These are phyloP conservation scores for Aphaenogaster ashmeadi DNA, from an alignment of 1,140 invertebrate genomes.

Conservation along the genomic window DNA sequence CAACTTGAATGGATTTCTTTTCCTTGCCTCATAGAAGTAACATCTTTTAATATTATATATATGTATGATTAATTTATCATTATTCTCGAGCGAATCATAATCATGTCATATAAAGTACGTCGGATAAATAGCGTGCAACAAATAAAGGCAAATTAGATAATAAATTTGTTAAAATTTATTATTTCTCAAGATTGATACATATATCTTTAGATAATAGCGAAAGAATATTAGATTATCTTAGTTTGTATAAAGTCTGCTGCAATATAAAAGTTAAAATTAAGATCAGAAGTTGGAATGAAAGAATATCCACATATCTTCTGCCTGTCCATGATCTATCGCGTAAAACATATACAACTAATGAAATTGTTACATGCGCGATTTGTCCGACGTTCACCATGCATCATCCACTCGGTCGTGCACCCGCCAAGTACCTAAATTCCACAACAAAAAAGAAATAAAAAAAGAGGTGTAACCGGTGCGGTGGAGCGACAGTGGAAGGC, in stretches of 20 bases:
- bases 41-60: constrained; percentile 9
- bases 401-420: constrained; percentile 58
- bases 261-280: constrained; percentile 2
- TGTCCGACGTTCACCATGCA: constrained; percentile 27
- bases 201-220: neutral
- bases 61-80: constrained; percentile 18
- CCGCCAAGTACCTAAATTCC: constrained; percentile 62
- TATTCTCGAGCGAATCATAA: constrained; percentile 38
- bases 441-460: neutral
- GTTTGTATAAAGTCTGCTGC: neutral
- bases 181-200: neutral
- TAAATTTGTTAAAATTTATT: neutral
- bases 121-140: constrained; percentile 4
- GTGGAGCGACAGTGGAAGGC: constrained; percentile 45
- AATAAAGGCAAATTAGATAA: neutral
- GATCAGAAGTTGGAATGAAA: neutral
- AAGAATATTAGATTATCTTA: neutral
- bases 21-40: neutral
- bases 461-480: constrained; percentile 63
- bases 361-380: constrained; percentile 4
- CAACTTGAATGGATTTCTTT: constrained; percentile 4
- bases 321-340: neutral
- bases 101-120: constrained; percentile 31
- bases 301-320: neutral
- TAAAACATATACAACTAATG: neutral